Conservation (phyloP, 2,888 invertebrate species). For the Andrena hattorfiana region DNA sequence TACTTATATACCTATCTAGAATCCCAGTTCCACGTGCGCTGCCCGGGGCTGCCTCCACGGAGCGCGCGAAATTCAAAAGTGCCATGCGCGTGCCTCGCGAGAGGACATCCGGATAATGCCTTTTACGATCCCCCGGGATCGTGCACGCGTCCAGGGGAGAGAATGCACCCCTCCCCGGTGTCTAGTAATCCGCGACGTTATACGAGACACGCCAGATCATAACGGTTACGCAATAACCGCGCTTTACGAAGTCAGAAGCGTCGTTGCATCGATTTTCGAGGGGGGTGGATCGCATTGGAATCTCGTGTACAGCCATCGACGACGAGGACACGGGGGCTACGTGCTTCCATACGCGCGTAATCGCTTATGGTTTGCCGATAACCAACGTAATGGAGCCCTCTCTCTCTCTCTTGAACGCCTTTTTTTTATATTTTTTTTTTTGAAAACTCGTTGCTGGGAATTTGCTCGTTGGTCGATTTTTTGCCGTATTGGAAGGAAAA, state of each 20-base stretch:
- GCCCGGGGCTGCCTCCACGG: too few relatives aligned
- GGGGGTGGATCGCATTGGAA: constrained; percentile 14
- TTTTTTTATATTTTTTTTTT: not conserved
- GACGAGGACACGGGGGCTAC: not conserved
- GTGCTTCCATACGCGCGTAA: constrained; percentile 35
- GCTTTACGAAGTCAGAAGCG: constrained; percentile 49
- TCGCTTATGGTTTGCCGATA: constrained; percentile 55
- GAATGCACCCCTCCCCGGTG: not conserved
- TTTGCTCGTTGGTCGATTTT: constrained; percentile 39
- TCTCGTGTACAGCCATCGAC: constrained; percentile 17
- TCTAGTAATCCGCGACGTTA: constrained; percentile 22
- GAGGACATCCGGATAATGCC: too few relatives aligned
- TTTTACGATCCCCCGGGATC: too few relatives aligned
- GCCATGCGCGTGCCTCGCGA: too few relatives aligned
- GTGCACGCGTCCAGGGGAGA: too few relatives aligned
- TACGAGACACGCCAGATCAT: constrained; percentile 28
- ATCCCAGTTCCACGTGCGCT: too few relatives aligned
- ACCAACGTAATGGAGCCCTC: constrained; percentile 32
- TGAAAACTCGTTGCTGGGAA: constrained; percentile 13
- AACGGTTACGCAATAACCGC: constrained; percentile 42
- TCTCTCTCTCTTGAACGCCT: not conserved
- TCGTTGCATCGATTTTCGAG: constrained; percentile 51
- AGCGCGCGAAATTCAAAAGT: too few relatives aligned
- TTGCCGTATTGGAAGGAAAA: not conserved
- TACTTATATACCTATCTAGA: too few relatives aligned